Evolutionary conservation across 2,888 invertebrate genomes (phyloP).

Genomic region (Meteorus cinctellus): DNA sequence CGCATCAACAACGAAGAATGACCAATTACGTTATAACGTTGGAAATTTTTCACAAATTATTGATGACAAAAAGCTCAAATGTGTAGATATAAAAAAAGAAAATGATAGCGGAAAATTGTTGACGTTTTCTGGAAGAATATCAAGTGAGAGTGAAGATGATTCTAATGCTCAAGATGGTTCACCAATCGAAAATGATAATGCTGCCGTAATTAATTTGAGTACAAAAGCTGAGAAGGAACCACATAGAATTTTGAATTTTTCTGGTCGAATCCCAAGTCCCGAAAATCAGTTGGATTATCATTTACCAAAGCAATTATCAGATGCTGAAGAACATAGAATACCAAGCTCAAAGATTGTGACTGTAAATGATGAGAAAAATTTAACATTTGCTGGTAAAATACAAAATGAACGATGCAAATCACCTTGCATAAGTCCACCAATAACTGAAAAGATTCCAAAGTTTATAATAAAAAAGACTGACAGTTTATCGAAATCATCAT

Average conservation of each 20-base stretch:
- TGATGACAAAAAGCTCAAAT: neutral
- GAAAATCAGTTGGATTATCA: constrained; percentile 1
- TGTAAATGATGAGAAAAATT: constrained; percentile 26
- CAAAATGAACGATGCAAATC: constrained; percentile 16
- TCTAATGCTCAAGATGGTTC: constrained; percentile 44
- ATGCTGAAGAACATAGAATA: constrained; percentile 3
- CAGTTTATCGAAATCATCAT: constrained; percentile 53
- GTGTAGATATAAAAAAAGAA: constrained; percentile 1
- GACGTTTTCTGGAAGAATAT: constrained; percentile 38
- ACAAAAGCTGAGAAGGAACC: constrained; percentile 28
- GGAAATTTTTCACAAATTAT: neutral
- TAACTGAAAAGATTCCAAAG: constrained; percentile 57
- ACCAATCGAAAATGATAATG: constrained; percentile 23
- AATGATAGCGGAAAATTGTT: constrained; percentile 35
- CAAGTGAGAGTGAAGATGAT: constrained; percentile 43
- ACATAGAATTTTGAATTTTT: constrained; percentile 48
- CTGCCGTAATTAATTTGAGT: neutral
- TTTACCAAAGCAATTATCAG: constrained; percentile 11
- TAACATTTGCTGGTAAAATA: constrained; percentile 33
- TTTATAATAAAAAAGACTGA: constrained; percentile 64
- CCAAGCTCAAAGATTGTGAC: neutral
- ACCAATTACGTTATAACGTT: neutral
- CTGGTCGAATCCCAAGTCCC: constrained; percentile 37
- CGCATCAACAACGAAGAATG: neutral
- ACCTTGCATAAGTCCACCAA: constrained; percentile 43